Conservation (phyloP, 2,797 vertebrate genomes). For the Scarus forsteni region DNA sequence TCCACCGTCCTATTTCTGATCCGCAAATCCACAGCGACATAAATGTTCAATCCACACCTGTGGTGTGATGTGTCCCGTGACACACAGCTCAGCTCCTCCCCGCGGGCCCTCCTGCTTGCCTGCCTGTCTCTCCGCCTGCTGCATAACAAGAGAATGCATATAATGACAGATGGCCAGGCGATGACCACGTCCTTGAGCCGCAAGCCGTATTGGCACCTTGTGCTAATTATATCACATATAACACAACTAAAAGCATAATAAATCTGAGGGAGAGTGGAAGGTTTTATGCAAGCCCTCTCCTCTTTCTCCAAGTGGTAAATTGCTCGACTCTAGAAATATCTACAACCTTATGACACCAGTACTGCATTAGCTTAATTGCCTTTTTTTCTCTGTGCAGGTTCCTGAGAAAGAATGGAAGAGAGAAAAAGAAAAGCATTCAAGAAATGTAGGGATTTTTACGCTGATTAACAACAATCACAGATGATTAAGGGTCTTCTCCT, state of each 20-base stretch:
- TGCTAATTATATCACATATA: slow-evolving; percentile 97
- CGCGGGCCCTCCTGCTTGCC: slow-evolving; percentile 68
- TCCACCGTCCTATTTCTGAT: slow-evolving; percentile 52
- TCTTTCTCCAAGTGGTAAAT: slow-evolving; percentile 94
- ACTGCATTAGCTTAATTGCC: slow-evolving; percentile 97
- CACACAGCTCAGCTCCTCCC: slow-evolving; percentile 76
- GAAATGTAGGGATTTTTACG: slow-evolving; percentile 61
- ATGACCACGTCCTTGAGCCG: slow-evolving; percentile 93
- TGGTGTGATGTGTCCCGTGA: slow-evolving; percentile 79
- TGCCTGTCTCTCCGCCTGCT: slow-evolving; percentile 41
- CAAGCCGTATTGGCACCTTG: slow-evolving; percentile 92
- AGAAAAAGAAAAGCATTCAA: slow-evolving; percentile 32
- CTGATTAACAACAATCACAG: slow-evolving; percentile 68
- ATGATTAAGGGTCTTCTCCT: slow-evolving; percentile 48
- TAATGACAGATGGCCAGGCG: slow-evolving; percentile 94
- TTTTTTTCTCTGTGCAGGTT: slow-evolving; percentile 81
- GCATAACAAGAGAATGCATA: slow-evolving; percentile 90
- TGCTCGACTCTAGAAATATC: slow-evolving; percentile 97
- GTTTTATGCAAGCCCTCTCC: slow-evolving; percentile 93
- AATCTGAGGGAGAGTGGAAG: slow-evolving; percentile 90
- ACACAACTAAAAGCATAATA: slow-evolving; percentile 98
- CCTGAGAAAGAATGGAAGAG: slow-evolving; percentile 36
- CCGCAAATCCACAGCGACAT: slow-evolving; percentile 53
- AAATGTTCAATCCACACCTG: slow-evolving; percentile 71
- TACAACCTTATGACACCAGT: slow-evolving; percentile 95